These are phyloP conservation scores for Dicyrtomina minuta DNA, from an alignment of 2,888 invertebrate genomes.

Conservation along the genomic window DNA sequence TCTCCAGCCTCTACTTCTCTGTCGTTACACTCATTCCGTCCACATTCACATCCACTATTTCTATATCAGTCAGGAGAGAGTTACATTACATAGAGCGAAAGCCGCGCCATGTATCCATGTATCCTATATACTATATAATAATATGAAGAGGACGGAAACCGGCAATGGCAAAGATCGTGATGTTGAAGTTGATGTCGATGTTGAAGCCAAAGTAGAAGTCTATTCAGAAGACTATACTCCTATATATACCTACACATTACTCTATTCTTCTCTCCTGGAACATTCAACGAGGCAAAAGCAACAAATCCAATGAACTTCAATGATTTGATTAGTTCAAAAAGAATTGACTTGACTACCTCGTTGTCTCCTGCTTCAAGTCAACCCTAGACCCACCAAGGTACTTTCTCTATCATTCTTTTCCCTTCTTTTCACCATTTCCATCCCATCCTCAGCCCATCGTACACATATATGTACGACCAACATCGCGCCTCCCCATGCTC, in stretches of 20 bases:
- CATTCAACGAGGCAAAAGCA: constrained; percentile 22
- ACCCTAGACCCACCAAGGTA: constrained; percentile 14
- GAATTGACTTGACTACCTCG: constrained; percentile 17
- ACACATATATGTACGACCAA: not conserved
- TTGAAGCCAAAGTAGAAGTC: too few species aligned
- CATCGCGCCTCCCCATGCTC: too few species aligned
- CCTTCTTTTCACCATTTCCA: constrained; percentile 27
- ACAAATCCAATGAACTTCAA: constrained; percentile 34
- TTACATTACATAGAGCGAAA: too few species aligned
- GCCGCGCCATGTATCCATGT: too few species aligned
- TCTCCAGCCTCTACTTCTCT: constrained; percentile 1
- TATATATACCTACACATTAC: too few species aligned
- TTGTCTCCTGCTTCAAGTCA: constrained; percentile 7
- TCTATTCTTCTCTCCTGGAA: not conserved
- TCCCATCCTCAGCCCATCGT: constrained; percentile 18
- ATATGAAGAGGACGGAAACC: too few species aligned
- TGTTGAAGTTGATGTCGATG: too few species aligned
- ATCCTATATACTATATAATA: too few species aligned
- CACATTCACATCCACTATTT: constrained; percentile 7
- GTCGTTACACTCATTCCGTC: constrained; percentile 24
- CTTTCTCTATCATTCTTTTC: constrained; percentile 1
- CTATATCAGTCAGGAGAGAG: too few species aligned
- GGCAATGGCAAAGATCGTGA: too few species aligned
- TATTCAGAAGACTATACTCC: too few species aligned
- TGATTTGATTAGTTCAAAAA: constrained; percentile 15